These are phyloP conservation scores for Eriocheir sinensis DNA, from an alignment of 1,140 invertebrate species.

Conservation along the genomic window DNA sequence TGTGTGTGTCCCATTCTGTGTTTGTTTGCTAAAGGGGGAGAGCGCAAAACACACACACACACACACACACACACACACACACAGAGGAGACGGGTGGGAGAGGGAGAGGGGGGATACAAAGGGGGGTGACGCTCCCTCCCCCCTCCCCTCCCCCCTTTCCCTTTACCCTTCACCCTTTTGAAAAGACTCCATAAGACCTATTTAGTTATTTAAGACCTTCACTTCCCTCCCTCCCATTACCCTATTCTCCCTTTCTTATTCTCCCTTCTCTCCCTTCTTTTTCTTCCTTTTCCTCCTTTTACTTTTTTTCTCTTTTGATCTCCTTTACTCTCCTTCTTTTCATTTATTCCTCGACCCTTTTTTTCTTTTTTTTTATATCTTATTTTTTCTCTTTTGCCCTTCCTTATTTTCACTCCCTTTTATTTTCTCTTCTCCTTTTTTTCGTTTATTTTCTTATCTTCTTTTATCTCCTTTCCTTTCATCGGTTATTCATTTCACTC, in stretches of 20 bases:
- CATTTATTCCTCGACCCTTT: no score
- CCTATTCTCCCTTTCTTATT: background rate
- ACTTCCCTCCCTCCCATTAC: background rate
- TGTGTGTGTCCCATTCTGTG: background rate
- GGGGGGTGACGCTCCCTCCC: background rate
- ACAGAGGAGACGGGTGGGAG: background rate
- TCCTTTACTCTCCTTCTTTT: no score
- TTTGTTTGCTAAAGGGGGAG: background rate
- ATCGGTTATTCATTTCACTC: background rate
- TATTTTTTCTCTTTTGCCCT: no score
- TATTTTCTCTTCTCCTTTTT: no score
- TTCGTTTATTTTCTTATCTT: no score
- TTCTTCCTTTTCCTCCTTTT: background rate
- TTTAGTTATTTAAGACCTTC: background rate
- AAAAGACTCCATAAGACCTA: background rate
- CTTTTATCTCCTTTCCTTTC: no score
- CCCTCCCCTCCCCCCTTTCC: background rate
- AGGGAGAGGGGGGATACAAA: background rate
- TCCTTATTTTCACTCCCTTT: no score
- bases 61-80: background rate
- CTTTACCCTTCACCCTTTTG: background rate
- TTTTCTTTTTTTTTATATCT: no score
- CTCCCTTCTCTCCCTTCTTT: background rate
- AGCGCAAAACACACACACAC: background rate
- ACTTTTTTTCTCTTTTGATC: background rate